A percentile compares a stretch with the other conserved stretches of the same genome.
Conservation (phyloP, 2,888 invertebrate genomes). For the Philereme vetulata region DNA sequence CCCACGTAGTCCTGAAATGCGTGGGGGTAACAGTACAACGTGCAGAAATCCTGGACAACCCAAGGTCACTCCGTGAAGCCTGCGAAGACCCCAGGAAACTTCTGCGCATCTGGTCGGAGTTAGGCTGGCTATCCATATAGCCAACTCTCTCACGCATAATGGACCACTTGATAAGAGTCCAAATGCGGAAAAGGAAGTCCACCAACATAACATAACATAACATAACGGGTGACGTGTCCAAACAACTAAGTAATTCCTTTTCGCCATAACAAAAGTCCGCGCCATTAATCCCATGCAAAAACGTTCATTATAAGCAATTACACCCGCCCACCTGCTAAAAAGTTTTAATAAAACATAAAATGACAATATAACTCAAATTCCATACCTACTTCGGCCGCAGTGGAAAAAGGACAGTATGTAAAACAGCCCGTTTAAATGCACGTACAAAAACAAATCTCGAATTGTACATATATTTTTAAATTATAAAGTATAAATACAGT, state of each 20-base stretch:
- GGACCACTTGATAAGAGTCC: no score
- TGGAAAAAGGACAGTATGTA: slow-evolving; percentile 58
- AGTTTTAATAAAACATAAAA: slow-evolving; percentile 14
- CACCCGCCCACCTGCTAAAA: slow-evolving; percentile 26
- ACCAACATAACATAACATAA: no score
- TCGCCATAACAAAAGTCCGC: not conserved
- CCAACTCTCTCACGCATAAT: no score
- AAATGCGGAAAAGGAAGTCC: no score
- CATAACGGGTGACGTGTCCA: no score
- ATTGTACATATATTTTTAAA: slow-evolving; percentile 41
- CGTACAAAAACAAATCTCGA: slow-evolving; percentile 54
- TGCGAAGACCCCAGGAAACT: no score
- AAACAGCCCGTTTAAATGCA: slow-evolving; percentile 54
- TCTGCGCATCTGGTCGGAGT: no score
- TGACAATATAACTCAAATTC: slow-evolving; percentile 28
- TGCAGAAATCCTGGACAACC: no score
- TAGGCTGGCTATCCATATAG: no score
- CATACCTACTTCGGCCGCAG: slow-evolving; percentile 18
- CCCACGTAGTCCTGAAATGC: no score
- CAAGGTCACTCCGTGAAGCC: no score
- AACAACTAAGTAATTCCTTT: slow-evolving; percentile 6
- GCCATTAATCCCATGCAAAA: slow-evolving; percentile 14
- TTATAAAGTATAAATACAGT: slow-evolving; percentile 47
- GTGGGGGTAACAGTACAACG: no score
- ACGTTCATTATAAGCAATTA: slow-evolving; percentile 30